Conservation (phyloP, 2,797 vertebrate genomes). For the Paedocypris micromegethes region DNA sequence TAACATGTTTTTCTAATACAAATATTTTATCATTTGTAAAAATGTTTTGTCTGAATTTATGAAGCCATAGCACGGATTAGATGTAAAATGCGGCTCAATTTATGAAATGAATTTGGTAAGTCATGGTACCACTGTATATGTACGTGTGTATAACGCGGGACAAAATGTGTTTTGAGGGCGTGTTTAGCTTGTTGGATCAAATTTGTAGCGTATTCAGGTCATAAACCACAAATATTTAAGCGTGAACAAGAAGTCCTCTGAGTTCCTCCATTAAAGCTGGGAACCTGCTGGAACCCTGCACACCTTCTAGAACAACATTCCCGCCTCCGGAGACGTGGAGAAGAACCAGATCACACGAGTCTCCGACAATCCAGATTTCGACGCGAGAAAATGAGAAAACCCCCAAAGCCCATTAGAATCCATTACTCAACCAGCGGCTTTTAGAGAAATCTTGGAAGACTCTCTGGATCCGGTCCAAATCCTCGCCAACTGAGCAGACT, state of each 20-base stretch:
- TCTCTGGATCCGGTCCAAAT: background rate
- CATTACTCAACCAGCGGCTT: background rate
- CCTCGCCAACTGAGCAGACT: background rate
- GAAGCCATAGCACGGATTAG: too few relatives aligned
- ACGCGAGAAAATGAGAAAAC: background rate
- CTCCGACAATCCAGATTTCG: background rate
- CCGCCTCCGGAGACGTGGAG: background rate
- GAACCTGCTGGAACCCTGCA: background rate
- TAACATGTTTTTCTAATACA: too few relatives aligned
- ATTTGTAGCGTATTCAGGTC: too few relatives aligned
- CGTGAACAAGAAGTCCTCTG: constrained; percentile 12
- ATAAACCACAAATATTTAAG: constrained; percentile 24
- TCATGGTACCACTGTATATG: too few relatives aligned
- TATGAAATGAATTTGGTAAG: too few relatives aligned
- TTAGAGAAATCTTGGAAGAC: background rate
- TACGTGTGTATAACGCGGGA: too few relatives aligned
- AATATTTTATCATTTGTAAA: too few relatives aligned
- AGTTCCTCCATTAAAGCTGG: constrained; percentile 12
- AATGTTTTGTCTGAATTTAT: too few relatives aligned
- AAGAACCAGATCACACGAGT: background rate
- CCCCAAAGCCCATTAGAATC: background rate
- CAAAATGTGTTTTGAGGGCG: too few relatives aligned
- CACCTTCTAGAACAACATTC: constrained; percentile 13
- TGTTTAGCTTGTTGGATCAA: too few relatives aligned
- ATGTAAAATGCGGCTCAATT: too few relatives aligned